These are phyloP conservation scores for Hafferia zeledoni DNA, from an alignment of 2,797 vertebrate species.

Conservation along the genomic window DNA sequence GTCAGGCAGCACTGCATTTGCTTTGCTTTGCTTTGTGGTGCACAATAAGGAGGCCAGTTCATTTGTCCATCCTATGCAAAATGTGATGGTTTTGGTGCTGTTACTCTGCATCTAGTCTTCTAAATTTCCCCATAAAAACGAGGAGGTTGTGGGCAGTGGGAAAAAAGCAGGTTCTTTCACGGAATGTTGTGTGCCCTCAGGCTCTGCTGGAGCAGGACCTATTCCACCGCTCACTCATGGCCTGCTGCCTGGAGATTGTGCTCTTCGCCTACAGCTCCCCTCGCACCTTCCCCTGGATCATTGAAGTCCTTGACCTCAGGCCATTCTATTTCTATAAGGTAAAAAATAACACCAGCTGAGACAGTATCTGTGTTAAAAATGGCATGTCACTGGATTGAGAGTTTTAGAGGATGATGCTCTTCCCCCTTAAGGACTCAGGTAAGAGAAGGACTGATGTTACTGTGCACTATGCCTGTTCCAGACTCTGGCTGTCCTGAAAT, in stretches of 20 bases:
- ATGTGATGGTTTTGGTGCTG: neutral
- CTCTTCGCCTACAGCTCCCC: constrained; percentile 95
- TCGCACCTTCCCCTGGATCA: constrained; percentile 95
- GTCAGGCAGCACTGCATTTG: neutral
- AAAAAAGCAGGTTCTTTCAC: neutral
- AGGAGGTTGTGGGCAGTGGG: neutral
- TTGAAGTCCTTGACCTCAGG: constrained; percentile 84
- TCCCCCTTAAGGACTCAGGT: neutral
- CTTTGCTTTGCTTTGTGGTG: neutral
- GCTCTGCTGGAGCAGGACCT: constrained; percentile 92
- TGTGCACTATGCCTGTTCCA: neutral
- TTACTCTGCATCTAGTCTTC: neutral
- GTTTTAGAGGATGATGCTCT: neutral
- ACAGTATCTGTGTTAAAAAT: neutral
- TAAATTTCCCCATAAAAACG: neutral
- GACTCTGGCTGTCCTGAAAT: neutral
- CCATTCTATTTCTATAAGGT: constrained; percentile 98
- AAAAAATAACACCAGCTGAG: neutral
- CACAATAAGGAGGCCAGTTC: neutral
- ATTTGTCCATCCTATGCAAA: neutral
- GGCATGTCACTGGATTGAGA: fast-evolving
- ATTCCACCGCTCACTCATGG: constrained; percentile 92
- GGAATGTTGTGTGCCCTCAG: constrained; percentile 63
- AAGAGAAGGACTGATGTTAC: neutral
- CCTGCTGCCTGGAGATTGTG: constrained; percentile 94